Evolutionary conservation across 1,140 invertebrate genomes (phyloP), one percentile per base, ranked within the genome.

Genomic region (Papilio machaon): DNA sequence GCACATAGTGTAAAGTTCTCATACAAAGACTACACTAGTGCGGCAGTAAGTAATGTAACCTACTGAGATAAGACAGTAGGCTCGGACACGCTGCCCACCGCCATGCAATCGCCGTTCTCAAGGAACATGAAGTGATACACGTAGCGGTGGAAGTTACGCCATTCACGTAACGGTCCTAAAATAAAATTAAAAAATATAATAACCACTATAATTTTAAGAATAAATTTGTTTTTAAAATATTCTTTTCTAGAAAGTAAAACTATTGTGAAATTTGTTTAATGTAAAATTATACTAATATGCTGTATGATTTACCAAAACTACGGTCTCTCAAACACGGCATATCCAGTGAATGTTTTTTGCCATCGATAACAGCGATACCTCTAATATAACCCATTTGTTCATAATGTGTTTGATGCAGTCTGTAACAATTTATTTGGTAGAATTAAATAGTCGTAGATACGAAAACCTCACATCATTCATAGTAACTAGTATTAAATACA

Each of bases 351-450:
- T 95, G 94, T 46, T 87, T 82, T 81, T 91, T 91, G 4, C 92
- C 95, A 84, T 96, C 94, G 47, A 97, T 93, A 64, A 87, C 89
- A 6, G 95, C 94, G 5, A 85, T 94, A 8, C 96, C 96, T 75
- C 89, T 88, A 7, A 96, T 83, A 76, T 86, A 91, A 15, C 96
- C 96, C 94, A 96, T 95, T 92, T 97, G 97, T 85, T 97, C 97
- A 88, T 97, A 97, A 89, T 97, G 97, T 4, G 96, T 96, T 91
- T 97, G 97, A 90, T 97, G 96, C n/a, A 95, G 92, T 74, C 96
- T 97, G 85, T 73, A 95, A 94, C 81, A 79, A 64, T 85, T 84
- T 54, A 81, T 70, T 35, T 70, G 5, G n/a, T n/a, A 19, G n/a
- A 23, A 54, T 17, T 54, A n/a, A 54, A 54, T 30, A 30, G 15